Conservation (phyloP, 2,888 invertebrate genomes). For the Agonopterix alstromeriana region DNA sequence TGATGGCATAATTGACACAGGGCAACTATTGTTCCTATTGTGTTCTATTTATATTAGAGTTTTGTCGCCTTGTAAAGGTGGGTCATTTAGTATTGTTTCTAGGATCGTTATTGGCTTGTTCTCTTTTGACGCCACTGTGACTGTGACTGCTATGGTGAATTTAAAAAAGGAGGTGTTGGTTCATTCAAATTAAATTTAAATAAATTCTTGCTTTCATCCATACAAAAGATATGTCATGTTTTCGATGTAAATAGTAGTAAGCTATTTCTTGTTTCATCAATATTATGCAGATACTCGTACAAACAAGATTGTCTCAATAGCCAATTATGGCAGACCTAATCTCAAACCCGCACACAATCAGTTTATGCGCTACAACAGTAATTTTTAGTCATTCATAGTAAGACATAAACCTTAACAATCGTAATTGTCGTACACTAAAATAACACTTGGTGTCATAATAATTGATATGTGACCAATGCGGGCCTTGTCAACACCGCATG, state of each 20-base stretch:
- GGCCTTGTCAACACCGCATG: slow-evolving; percentile 42
- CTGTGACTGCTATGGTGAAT: slow-evolving; percentile 35
- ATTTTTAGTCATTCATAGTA: slow-evolving; percentile 20
- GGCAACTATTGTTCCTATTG: slow-evolving; percentile 73
- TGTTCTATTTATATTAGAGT: slow-evolving; percentile 69
- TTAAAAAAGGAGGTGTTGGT: slow-evolving; percentile 62
- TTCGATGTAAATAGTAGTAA: no score
- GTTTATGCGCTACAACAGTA: no score
- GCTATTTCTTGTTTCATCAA: no score
- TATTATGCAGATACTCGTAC: no score
- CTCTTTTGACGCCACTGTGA: slow-evolving; percentile 40
- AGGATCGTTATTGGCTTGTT: slow-evolving; percentile 44
- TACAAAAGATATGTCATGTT: no score
- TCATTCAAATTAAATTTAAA: slow-evolving; percentile 28
- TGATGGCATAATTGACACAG: slow-evolving; percentile 75
- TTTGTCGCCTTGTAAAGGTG: slow-evolving; percentile 73
- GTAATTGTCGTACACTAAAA: slow-evolving; percentile 59
- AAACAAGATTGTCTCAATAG: no score
- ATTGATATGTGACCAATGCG: slow-evolving; percentile 71
- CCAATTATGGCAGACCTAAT: no score
- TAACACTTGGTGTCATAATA: slow-evolving; percentile 59
- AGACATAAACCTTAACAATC: slow-evolving; percentile 55
- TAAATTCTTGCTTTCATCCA: neutral
- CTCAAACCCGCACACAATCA: no score
- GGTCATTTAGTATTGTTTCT: slow-evolving; percentile 59